Percentiles rank a stretch among this genome's conserved stretches.
These are phyloP conservation scores for Ryuthela nishihirai DNA, from an alignment of 2,888 invertebrate species.

Conservation along the genomic window DNA sequence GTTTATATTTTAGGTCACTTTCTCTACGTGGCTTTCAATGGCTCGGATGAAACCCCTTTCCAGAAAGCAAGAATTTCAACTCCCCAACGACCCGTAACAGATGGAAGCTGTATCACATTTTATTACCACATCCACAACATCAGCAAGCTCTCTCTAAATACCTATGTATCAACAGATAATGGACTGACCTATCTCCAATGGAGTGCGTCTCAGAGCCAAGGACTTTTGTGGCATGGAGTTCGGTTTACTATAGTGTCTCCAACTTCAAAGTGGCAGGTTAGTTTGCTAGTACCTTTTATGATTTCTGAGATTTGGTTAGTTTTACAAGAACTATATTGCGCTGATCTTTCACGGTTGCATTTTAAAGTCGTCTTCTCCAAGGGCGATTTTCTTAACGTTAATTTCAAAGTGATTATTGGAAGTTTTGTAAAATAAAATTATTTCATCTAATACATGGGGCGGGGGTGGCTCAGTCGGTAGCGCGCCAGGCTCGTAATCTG, in stretches of 20 bases:
- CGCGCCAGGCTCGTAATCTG: too few species aligned
- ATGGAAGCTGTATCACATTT: slow-evolving; percentile 28
- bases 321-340: too few species aligned
- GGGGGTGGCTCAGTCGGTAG: too few species aligned
- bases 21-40: slow-evolving; percentile 21
- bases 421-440: too few species aligned
- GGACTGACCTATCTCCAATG: slow-evolving; percentile 27
- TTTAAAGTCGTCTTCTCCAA: too few species aligned
- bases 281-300: not conserved
- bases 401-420: too few species aligned
- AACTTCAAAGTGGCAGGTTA: slow-evolving; percentile 24
- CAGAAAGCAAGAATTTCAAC: slow-evolving; percentile 20
- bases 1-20: too few species aligned
- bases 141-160: slow-evolving; percentile 15
- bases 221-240: slow-evolving; percentile 34
- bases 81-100: slow-evolving; percentile 6
- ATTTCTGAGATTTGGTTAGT: too few species aligned
- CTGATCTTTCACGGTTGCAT: too few species aligned
- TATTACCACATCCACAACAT: slow-evolving; percentile 35
- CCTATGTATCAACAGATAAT: slow-evolving; percentile 12
- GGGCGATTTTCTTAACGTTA: too few species aligned
- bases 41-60: not conserved
- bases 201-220: slow-evolving; percentile 14
- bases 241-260: slow-evolving; percentile 13
- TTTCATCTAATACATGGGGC: too few species aligned